Conservation (phyloP, 2,113 vertebrate genomes). For the Telmatochromis sp. region DNA sequence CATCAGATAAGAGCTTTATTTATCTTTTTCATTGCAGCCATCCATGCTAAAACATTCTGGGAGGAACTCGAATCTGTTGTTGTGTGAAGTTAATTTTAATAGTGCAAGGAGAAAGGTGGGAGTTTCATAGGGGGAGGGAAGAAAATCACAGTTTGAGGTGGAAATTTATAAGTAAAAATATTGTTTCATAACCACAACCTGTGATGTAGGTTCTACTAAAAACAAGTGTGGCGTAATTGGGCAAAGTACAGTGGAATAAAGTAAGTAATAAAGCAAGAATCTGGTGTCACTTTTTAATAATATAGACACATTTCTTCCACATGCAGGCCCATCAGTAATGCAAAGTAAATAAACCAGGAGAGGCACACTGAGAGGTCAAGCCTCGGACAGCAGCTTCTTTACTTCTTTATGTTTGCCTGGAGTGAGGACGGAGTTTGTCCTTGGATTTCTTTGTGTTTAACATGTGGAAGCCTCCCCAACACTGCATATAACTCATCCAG, state of each 20-base stretch:
- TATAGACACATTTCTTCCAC: not conserved
- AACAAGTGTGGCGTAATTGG: fast-evolving
- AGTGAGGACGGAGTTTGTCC: not conserved
- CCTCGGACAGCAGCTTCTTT: not conserved
- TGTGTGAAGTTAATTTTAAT: not conserved
- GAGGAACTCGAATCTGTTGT: not conserved
- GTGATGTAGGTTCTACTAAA: not conserved
- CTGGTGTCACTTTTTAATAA: not conserved
- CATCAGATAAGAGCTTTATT: not conserved
- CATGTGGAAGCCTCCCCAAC: not conserved
- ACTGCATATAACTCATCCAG: not conserved
- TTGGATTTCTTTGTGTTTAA: not conserved
- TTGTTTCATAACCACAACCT: not conserved
- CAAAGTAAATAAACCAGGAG: not conserved
- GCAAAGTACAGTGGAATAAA: not conserved
- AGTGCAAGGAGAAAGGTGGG: not conserved
- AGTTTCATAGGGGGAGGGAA: not conserved
- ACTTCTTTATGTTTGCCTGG: not conserved
- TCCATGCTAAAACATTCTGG: not conserved
- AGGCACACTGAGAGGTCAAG: not conserved
- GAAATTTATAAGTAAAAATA: not conserved
- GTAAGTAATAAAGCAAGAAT: not conserved
- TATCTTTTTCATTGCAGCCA: not conserved
- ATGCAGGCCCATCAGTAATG: not conserved
- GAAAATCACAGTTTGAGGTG: not conserved